Percentiles rank a stretch among this genome's conserved stretches.
Evolutionary conservation across 2,888 invertebrate genomes (phyloP).

Genomic region (Apomyelois bistriatella): DNA sequence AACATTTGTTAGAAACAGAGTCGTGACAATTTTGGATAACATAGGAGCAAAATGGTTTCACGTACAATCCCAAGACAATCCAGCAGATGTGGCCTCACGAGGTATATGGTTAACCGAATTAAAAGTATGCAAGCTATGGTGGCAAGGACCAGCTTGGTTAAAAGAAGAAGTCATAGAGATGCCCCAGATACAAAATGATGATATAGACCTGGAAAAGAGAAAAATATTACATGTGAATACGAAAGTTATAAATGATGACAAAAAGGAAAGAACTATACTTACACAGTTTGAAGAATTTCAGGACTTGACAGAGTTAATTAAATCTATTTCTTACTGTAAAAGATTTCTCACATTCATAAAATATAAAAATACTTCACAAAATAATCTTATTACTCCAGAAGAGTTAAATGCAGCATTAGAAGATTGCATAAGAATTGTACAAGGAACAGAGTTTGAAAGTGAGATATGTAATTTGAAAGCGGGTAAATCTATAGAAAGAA

Average conservation of each 20-base stretch:
- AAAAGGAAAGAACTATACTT: background rate
- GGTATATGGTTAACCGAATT: constrained; percentile 20
- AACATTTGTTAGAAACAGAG: constrained; percentile 13
- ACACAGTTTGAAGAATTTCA: constrained; percentile 10
- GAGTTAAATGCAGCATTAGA: no score
- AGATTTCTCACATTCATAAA: constrained; percentile 15
- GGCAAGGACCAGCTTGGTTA: constrained; percentile 25
- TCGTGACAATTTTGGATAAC: constrained; percentile 8
- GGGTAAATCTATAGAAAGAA: background rate
- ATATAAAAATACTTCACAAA: background rate
- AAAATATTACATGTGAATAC: background rate
- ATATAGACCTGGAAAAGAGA: constrained; percentile 16
- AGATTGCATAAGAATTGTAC: constrained; percentile 13
- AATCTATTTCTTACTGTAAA: constrained; percentile 7
- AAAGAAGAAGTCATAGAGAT: constrained; percentile 6
- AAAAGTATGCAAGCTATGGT: constrained; percentile 21
- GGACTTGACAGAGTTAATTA: constrained; percentile 9
- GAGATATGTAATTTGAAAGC: constrained; percentile 12
- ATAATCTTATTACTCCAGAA: constrained; percentile 11
- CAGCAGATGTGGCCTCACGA: constrained; percentile 26
- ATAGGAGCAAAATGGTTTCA: constrained; percentile 13
- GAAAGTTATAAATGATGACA: background rate
- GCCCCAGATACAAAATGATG: background rate
- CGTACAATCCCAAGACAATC: constrained; percentile 23
- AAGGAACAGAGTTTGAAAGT: constrained; percentile 9